phyloP scores from a whole-genome alignment of 2,888 invertebrate genomes.

The Eristalis intricaria region DNA sequence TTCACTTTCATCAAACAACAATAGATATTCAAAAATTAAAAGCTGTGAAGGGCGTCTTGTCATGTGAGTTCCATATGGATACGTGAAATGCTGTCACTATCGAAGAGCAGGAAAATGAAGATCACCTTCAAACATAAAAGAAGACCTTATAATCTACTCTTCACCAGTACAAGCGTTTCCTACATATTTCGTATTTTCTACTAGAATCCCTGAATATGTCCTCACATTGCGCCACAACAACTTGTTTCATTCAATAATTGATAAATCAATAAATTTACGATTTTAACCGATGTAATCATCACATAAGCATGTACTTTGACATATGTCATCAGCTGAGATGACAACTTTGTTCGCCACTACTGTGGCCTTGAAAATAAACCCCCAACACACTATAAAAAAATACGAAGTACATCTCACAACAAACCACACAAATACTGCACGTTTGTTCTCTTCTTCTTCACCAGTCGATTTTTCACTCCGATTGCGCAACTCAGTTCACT shows the following conservation, averaged over 20 bases:
- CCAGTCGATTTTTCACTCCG: constrained; percentile 22
- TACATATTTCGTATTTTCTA: no score
- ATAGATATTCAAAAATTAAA: neutral
- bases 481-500: constrained; percentile 56
- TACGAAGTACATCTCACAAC: constrained; percentile 45
- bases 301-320: constrained; percentile 5
- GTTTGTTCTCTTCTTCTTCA: constrained; percentile 43
- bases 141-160: no score
- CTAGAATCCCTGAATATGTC: no score
- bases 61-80: no score
- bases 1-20: no score
- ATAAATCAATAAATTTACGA: neutral
- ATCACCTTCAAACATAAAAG: no score
- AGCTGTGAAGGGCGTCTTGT: no score
- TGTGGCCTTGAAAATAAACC: constrained; percentile 43
- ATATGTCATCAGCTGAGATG: neutral
- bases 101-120: no score
- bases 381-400: constrained; percentile 34
- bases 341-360: constrained; percentile 17
- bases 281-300: neutral
- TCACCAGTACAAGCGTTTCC: no score
- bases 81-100: no score
- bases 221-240: neutral
- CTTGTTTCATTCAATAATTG: neutral
- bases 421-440: constrained; percentile 41